Evolutionary conservation across 2,113 vertebrate species (phyloP).

Genomic region (Pelecanus crispus): DNA sequence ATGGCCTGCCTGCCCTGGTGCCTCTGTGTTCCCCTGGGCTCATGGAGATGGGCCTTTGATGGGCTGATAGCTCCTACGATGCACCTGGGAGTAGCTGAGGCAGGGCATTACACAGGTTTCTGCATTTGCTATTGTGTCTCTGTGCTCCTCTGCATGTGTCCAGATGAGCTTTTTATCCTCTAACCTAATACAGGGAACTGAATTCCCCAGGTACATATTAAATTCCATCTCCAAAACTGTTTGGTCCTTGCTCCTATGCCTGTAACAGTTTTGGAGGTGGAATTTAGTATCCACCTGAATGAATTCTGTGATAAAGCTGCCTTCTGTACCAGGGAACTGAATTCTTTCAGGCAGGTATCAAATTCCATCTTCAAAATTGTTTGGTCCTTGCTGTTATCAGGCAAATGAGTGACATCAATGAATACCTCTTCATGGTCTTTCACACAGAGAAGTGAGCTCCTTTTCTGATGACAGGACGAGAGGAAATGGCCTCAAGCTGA

Average conservation of each 20-base stretch:
- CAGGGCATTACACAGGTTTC: neutral
- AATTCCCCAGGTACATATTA: neutral
- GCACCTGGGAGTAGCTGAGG: neutral
- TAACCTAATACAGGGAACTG: neutral
- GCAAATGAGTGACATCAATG: neutral
- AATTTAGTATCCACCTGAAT: neutral
- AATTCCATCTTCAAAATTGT: neutral
- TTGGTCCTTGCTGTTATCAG: neutral
- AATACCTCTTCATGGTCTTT: neutral
- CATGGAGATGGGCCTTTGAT: neutral
- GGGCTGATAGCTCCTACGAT: neutral
- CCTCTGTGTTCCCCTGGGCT: neutral
- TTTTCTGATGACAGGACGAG: no score
- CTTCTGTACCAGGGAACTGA: neutral
- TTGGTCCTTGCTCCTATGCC: neutral
- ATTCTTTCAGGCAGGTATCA: neutral
- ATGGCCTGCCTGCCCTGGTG: neutral
- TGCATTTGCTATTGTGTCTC: neutral
- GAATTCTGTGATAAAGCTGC: neutral
- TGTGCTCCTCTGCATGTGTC: neutral
- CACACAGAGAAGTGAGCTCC: rapidly evolving
- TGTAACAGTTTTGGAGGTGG: neutral
- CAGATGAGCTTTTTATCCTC: neutral
- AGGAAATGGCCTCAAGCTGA: no score
- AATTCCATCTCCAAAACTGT: neutral